A percentile compares a stretch with the other conserved stretches of the same genome.
phyloP scores from a whole-genome alignment of 2,888 invertebrate genomes.

The Agrotis segetum region DNA sequence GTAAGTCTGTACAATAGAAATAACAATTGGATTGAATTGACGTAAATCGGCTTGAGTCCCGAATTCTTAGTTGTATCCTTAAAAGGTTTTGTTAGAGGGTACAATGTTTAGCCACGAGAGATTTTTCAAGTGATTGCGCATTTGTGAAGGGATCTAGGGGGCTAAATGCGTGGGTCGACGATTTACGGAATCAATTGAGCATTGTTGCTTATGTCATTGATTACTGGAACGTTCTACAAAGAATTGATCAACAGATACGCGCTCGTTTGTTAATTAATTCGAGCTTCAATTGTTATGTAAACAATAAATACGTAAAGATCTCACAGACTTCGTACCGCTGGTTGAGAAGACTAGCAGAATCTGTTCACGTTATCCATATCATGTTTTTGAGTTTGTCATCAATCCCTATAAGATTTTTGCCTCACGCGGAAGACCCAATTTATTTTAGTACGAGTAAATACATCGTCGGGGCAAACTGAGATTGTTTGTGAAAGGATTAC shows the following conservation, averaged over 20 bases:
- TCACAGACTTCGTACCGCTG: background rate
- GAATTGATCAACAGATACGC: slow-evolving; percentile 36
- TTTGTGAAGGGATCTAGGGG: slow-evolving; percentile 33
- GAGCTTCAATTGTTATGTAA: slow-evolving; percentile 5
- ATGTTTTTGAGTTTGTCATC: slow-evolving; percentile 8
- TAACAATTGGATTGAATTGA: slow-evolving; percentile 42
- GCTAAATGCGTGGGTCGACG: slow-evolving; percentile 42
- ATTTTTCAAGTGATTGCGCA: slow-evolving; percentile 53
- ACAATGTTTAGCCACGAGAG: slow-evolving; percentile 29
- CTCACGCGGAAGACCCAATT: slow-evolving; percentile 5
- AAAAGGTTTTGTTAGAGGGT: slow-evolving; percentile 35
- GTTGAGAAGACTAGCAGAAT: slow-evolving; percentile 1
- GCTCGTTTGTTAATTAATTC: background rate
- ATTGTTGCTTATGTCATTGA: slow-evolving; percentile 37
- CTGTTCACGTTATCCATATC: background rate
- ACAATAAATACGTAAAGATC: background rate
- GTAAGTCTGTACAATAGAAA: slow-evolving; percentile 15
- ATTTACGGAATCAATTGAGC: slow-evolving; percentile 38
- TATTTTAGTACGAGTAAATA: background rate
- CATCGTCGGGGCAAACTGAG: background rate
- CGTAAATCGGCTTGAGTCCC: slow-evolving; percentile 27
- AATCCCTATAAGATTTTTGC: slow-evolving; percentile 1
- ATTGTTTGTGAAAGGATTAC: background rate
- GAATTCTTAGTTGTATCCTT: slow-evolving; percentile 19
- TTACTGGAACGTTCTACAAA: slow-evolving; percentile 39